Conservation (phyloP, 2,888 invertebrate species). For the Lordiphosa andalusiaca region DNA sequence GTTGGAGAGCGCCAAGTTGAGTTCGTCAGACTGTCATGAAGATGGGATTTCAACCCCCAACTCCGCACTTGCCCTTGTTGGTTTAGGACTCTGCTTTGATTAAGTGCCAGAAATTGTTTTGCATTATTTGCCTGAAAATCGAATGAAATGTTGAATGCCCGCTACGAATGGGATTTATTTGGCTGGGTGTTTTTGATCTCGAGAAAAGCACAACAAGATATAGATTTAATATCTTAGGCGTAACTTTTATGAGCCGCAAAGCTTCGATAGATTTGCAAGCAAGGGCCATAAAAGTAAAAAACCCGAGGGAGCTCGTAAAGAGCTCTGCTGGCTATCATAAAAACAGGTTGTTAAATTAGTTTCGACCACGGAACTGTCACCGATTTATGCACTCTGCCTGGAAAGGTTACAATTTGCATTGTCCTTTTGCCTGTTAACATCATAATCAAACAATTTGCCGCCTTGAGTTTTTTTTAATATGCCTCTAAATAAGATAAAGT, state of each 20-base stretch:
- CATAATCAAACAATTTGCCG: conserved; percentile 42
- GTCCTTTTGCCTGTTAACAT: conserved; percentile 30
- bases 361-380: conserved; percentile 8
- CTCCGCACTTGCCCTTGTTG: conserved; percentile 36
- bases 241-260: conserved; percentile 57
- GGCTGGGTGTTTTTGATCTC: neutral
- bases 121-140: conserved; percentile 56
- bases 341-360: conserved; percentile 28
- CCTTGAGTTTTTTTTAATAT: conserved; percentile 44
- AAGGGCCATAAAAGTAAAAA: conserved; percentile 46
- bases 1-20: too few species aligned
- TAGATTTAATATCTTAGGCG: conserved; percentile 1
- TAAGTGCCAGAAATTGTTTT: conserved; percentile 54
- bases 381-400: conserved; percentile 7
- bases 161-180: conserved; percentile 58
- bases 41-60: neutral
- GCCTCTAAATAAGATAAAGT: conserved; percentile 67
- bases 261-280: conserved; percentile 57
- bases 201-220: neutral
- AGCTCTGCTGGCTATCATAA: conserved; percentile 33
- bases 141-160: conserved; percentile 39
- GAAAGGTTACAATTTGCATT: conserved; percentile 36
- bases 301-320: conserved; percentile 46
- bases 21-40: too few species aligned
- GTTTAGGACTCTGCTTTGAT: conserved; percentile 68